Evolutionary conservation across 2,797 vertebrate species (phyloP).

Genomic region (Platalea minor): DNA sequence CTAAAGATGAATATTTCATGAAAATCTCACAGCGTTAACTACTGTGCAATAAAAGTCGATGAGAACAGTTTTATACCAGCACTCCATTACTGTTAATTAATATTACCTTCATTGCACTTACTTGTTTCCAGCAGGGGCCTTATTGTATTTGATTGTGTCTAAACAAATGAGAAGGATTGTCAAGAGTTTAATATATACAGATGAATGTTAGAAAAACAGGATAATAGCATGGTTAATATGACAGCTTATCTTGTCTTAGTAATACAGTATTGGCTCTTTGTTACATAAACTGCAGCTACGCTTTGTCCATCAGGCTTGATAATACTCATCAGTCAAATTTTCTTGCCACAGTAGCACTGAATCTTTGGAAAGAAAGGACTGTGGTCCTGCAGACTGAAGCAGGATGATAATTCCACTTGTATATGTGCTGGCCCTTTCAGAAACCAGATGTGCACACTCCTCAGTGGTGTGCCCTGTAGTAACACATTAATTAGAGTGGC

Average conservation of each 20-base stretch:
- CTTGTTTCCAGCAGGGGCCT: neutral
- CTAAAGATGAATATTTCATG: neutral
- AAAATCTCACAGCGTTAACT: neutral
- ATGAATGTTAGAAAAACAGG: neutral
- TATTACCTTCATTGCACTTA: neutral
- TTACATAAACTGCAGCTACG: rapidly evolving
- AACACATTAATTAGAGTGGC: neutral
- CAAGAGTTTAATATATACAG: neutral
- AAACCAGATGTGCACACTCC: neutral
- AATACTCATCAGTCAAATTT: neutral
- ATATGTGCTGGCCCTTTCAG: neutral
- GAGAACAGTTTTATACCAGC: neutral
- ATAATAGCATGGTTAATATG: neutral
- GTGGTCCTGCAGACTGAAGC: neutral
- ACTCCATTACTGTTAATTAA: neutral
- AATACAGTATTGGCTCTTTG: neutral
- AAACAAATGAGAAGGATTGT: neutral
- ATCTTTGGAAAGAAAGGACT: neutral
- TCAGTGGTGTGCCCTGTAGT: neutral
- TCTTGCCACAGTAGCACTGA: neutral
- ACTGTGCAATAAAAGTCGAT: neutral
- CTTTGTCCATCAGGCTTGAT: neutral
- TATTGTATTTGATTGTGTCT: neutral
- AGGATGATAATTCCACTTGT: neutral
- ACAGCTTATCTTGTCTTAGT: neutral